phyloP scores from a whole-genome alignment of 2,797 vertebrate species.

The Linurgus olivaceus region DNA sequence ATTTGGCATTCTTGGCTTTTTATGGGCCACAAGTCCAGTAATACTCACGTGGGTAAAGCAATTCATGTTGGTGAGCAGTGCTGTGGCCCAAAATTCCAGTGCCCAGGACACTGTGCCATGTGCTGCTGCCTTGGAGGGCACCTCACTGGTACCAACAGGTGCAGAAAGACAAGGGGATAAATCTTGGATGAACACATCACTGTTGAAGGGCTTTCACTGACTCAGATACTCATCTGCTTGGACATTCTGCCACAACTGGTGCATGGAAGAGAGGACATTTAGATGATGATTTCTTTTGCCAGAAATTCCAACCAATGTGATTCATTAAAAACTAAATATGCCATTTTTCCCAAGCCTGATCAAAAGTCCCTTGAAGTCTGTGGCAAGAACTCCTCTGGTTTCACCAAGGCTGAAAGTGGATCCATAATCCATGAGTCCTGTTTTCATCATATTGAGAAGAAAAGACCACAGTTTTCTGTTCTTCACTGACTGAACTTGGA shows the following conservation, averaged over 20 bases:
- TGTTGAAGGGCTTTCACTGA: neutral
- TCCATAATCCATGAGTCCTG: neutral
- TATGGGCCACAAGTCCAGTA: rapidly evolving
- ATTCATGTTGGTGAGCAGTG: neutral
- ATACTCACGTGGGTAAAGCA: neutral
- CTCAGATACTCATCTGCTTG: neutral
- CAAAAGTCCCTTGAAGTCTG: neutral
- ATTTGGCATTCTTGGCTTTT: neutral
- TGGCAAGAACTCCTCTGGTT: neutral
- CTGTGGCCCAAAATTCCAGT: neutral
- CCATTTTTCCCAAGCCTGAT: neutral
- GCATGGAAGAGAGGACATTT: neutral
- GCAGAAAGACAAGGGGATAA: neutral
- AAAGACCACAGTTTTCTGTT: neutral
- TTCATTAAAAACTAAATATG: neutral
- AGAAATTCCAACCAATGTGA: neutral
- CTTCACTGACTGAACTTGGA: neutral
- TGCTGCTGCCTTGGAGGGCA: neutral
- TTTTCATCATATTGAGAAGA: neutral
- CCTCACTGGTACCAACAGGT: neutral
- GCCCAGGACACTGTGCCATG: neutral
- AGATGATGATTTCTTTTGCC: neutral
- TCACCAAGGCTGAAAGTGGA: neutral
- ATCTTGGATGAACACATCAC: neutral
- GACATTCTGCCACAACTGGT: neutral